Conservation (phyloP, 2,797 vertebrate genomes). For the Nyctalus aviator region DNA sequence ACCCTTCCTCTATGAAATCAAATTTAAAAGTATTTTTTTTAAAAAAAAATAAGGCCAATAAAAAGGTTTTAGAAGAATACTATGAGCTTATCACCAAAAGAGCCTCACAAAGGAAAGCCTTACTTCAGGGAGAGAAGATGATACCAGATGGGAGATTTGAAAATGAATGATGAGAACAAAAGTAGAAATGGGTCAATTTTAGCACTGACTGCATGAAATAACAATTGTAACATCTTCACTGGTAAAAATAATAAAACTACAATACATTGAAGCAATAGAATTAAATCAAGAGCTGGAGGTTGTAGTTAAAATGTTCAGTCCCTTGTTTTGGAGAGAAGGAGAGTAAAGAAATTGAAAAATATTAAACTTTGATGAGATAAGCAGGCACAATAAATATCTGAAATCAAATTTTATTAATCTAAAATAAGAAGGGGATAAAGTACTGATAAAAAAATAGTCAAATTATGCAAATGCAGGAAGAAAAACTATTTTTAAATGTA, state of each 20-base stretch:
- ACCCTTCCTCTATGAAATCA: too few species aligned
- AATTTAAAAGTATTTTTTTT: not conserved
- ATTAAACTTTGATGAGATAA: not conserved
- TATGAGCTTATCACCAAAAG: not conserved
- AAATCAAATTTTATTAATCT: not conserved
- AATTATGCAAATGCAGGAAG: not conserved
- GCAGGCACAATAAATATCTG: not conserved
- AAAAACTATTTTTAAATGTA: not conserved
- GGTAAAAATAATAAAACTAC: not conserved
- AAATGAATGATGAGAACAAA: not conserved
- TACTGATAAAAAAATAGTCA: not conserved
- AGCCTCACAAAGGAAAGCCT: not conserved
- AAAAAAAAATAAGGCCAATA: not conserved
- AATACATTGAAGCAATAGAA: not conserved
- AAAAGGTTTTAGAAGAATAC: not conserved
- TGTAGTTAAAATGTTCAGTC: not conserved
- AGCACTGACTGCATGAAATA: not conserved
- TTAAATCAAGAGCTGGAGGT: not conserved
- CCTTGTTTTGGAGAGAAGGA: not conserved
- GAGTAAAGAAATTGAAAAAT: not conserved
- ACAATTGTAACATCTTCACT: not conserved
- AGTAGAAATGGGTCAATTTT: not conserved
- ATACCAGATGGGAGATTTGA: not conserved
- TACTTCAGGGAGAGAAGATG: not conserved
- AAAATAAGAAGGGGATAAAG: not conserved